Evolutionary conservation across 2,888 invertebrate genomes (phyloP).

Genomic region (Auanema freiburgensis): DNA sequence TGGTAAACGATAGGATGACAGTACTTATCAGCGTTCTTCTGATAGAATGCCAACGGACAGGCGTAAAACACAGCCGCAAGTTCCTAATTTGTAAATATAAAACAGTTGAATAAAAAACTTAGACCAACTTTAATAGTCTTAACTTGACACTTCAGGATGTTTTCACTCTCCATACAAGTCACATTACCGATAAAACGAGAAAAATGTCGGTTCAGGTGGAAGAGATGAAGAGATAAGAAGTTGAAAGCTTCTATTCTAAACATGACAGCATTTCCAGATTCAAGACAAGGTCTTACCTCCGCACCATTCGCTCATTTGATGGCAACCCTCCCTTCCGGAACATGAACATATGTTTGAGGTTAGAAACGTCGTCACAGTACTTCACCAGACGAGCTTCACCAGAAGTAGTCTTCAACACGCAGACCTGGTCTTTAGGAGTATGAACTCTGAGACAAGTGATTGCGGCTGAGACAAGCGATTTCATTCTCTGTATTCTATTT

Average conservation of each 20-base stretch:
- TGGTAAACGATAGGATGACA: constrained; percentile 16
- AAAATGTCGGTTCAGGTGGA: neutral
- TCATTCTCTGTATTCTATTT: constrained; percentile 17
- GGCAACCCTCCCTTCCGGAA: constrained; percentile 22
- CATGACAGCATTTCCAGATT: neutral
- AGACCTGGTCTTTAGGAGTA: constrained; percentile 18
- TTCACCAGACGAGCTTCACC: constrained; percentile 20
- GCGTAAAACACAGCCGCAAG: constrained; percentile 22
- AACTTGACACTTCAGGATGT: neutral
- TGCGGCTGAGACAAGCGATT: constrained; percentile 8
- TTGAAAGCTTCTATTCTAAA: neutral
- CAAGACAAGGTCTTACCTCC: constrained; percentile 4
- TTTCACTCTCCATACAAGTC: no score
- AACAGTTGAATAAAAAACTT: neutral
- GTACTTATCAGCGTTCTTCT: constrained; percentile 16
- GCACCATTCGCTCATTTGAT: constrained; percentile 18
- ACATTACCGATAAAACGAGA: no score
- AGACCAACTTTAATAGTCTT: neutral
- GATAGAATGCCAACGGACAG: constrained; percentile 18
- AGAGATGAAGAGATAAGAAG: neutral
- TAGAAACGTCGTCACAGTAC: constrained; percentile 9
- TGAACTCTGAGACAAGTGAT: constrained; percentile 21
- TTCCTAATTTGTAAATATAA: constrained; percentile 4
- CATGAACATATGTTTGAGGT: constrained; percentile 27
- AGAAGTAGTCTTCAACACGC: constrained; percentile 23